phyloP scores from a whole-genome alignment of 2,888 invertebrate species.

The Dioctria linearis region DNA sequence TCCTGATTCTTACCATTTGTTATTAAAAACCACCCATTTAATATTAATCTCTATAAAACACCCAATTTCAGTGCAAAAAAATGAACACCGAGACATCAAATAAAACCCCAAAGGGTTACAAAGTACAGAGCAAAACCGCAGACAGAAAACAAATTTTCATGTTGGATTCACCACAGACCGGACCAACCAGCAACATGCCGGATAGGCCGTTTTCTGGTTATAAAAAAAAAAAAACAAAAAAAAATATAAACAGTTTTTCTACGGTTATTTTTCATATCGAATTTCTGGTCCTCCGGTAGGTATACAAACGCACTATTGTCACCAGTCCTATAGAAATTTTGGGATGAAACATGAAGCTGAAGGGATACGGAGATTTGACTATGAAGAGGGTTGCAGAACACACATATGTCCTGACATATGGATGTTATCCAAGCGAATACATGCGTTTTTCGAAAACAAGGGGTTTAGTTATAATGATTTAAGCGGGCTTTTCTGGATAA shows the following conservation, averaged over 20 bases:
- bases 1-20: background rate
- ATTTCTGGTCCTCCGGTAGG: background rate
- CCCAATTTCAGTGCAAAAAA: background rate
- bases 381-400: background rate
- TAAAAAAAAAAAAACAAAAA: background rate
- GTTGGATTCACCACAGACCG: background rate
- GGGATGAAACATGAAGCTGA: too few relatives aligned
- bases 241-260: background rate
- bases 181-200: background rate
- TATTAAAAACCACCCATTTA: background rate
- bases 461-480: background rate
- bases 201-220: background rate
- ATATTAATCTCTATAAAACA: background rate
- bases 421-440: background rate
- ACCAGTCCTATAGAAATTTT: background rate
- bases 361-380: background rate
- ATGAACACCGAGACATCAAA: background rate
- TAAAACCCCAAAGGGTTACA: background rate
- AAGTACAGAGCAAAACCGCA: background rate
- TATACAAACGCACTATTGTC: background rate
- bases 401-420: background rate
- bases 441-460: background rate
- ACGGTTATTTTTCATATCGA: slow-evolving; percentile 4
- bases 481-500: background rate
- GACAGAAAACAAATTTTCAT: slow-evolving; percentile 6